These are phyloP conservation scores for Haliclona indistincta DNA, from an alignment of 37 sponge, comb jelly and placozoan species.

Conservation along the genomic window DNA sequence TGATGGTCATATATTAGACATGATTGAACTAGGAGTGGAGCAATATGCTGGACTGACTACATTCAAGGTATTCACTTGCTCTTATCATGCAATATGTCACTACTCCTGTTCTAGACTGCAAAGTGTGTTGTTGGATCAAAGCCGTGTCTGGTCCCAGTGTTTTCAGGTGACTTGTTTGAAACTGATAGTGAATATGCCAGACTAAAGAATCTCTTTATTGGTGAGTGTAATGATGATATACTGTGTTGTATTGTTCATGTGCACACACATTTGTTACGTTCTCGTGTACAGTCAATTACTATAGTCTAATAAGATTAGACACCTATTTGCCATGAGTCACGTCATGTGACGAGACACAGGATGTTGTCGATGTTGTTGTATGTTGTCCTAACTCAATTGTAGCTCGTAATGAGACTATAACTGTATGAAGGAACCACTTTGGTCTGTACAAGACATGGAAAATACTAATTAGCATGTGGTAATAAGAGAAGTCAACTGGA, in stretches of 20 bases:
- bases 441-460: no score
- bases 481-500: no score
- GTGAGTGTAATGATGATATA: constrained; percentile 22
- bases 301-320: no score
- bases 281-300: no score
- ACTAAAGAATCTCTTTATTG: constrained; percentile 76
- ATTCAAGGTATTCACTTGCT: constrained; percentile 46
- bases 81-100: background rate
- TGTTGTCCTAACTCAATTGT: no score
- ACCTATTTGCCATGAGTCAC: no score
- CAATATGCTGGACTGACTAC: constrained; percentile 37
- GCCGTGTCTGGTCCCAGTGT: constrained; percentile 89
- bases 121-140: constrained; percentile 75
- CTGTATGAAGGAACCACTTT: no score
- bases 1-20: constrained; percentile 86
- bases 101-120: constrained; percentile 16
- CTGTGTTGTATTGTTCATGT: background rate
- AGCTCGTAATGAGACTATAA: no score
- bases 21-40: constrained; percentile 95
- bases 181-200: constrained; percentile 56
- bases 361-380: no score
- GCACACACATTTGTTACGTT: no score
- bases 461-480: no score
- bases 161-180: constrained; percentile 87
- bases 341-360: no score